phyloP scores from a whole-genome alignment of 2,113 vertebrate genomes.

The Ursus arctos region DNA sequence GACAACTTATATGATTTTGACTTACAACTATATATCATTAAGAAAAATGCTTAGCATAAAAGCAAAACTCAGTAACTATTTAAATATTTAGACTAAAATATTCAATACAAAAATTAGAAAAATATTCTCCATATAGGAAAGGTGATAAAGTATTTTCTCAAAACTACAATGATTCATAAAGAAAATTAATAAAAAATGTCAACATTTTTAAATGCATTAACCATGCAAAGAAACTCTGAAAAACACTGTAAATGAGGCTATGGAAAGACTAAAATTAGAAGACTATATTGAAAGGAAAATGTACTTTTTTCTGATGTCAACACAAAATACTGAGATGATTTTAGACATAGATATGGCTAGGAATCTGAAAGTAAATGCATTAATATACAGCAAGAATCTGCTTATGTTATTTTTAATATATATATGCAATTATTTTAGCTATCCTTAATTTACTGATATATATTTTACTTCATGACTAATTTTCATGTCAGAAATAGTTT shows the following conservation, averaged over 20 bases:
- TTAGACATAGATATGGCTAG: background rate
- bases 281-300: background rate
- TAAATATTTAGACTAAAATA: slow-evolving; percentile 38
- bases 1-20: background rate
- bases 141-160: background rate
- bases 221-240: background rate
- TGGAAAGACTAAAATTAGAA: background rate
- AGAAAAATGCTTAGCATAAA: background rate
- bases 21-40: background rate
- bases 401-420: background rate
- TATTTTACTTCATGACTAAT: background rate
- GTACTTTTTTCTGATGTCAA: background rate
- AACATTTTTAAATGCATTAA: background rate
- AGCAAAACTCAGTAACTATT: background rate
- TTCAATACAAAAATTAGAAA: background rate
- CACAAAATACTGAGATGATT: background rate
- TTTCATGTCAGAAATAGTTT: background rate
- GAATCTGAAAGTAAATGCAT: background rate
- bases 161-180: background rate
- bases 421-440: background rate
- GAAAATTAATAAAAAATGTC: background rate
- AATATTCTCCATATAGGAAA: background rate
- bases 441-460: background rate
- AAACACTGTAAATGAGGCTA: background rate
- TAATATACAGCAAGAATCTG: background rate